These are phyloP conservation scores for Pristionchus fissidentatus DNA, from an alignment of 2,888 invertebrate species.

Conservation along the genomic window DNA sequence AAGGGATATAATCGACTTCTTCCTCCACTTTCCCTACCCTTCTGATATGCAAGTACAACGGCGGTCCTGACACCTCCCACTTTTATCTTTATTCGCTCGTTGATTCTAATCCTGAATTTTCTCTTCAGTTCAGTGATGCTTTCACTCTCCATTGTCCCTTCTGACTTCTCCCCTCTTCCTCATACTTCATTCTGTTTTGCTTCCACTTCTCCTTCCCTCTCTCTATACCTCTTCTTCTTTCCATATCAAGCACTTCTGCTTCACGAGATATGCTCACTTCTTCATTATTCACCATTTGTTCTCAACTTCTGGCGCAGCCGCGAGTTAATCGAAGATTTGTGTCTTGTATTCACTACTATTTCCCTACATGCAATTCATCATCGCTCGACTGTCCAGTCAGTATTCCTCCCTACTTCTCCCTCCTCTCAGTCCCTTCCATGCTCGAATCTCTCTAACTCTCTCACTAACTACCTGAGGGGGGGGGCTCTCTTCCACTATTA, in stretches of 20 bases:
- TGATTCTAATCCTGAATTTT: not conserved
- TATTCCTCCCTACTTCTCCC: constrained; percentile 3
- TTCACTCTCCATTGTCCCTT: constrained; percentile 5
- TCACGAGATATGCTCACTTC: not conserved
- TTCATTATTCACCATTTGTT: not conserved
- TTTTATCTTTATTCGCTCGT: not conserved
- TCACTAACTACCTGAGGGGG: constrained; percentile 16
- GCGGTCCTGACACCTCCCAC: not conserved
- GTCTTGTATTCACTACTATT: not conserved
- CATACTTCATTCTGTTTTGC: constrained; percentile 30
- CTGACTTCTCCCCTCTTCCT: constrained; percentile 19
- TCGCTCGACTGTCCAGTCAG: constrained; percentile 16
- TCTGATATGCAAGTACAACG: constrained; percentile 17
- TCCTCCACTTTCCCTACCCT: not conserved
- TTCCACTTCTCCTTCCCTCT: constrained; percentile 38
- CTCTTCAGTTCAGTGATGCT: constrained; percentile 12
- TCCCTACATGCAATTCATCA: not conserved
- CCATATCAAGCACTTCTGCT: constrained; percentile 10
- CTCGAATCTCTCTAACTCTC: constrained; percentile 8
- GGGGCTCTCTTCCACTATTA: constrained; percentile 37
- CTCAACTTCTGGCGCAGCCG: not conserved
- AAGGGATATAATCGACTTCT: constrained; percentile 44
- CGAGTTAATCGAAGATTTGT: not conserved
- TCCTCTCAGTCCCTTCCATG: constrained; percentile 23
- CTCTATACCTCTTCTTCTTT: constrained; percentile 39